Evolutionary conservation across 2,113 vertebrate genomes (phyloP).

Genomic region (Corythornis vintsioides): DNA sequence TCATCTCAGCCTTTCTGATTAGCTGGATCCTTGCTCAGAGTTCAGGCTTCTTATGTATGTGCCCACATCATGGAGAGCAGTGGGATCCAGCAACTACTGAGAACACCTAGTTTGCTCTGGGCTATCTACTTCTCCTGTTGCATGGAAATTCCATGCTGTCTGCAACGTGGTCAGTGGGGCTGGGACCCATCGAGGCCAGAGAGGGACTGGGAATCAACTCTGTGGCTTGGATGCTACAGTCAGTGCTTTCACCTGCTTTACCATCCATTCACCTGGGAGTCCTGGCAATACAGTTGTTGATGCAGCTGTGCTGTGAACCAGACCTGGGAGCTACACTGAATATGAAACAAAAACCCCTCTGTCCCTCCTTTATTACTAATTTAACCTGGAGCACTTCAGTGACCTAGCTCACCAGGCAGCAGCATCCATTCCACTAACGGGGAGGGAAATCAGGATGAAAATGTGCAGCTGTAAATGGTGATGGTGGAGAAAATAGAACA

Average conservation of each 20-base stretch:
- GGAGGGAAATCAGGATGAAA: background rate
- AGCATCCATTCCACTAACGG: background rate
- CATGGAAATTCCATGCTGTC: background rate
- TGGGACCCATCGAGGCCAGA: background rate
- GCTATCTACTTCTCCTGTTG: background rate
- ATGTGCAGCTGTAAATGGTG: background rate
- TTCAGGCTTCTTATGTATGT: rapidly evolving
- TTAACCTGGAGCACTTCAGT: background rate
- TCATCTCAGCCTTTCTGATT: background rate
- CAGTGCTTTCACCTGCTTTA: background rate
- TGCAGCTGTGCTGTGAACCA: background rate
- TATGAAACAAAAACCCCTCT: background rate
- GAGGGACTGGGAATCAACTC: background rate
- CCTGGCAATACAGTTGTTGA: rapidly evolving
- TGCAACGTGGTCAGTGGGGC: rapidly evolving
- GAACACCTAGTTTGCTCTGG: background rate
- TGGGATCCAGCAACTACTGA: background rate
- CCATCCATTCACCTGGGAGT: background rate
- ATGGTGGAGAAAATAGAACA: background rate
- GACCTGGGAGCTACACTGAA: background rate
- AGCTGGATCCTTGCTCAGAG: background rate
- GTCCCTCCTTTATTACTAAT: background rate
- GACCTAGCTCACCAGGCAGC: background rate
- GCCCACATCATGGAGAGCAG: background rate
- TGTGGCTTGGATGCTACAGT: rapidly evolving